These are phyloP conservation scores for Elephantulus edwardii DNA, from an alignment of 2,113 vertebrate genomes.

Conservation along the genomic window DNA sequence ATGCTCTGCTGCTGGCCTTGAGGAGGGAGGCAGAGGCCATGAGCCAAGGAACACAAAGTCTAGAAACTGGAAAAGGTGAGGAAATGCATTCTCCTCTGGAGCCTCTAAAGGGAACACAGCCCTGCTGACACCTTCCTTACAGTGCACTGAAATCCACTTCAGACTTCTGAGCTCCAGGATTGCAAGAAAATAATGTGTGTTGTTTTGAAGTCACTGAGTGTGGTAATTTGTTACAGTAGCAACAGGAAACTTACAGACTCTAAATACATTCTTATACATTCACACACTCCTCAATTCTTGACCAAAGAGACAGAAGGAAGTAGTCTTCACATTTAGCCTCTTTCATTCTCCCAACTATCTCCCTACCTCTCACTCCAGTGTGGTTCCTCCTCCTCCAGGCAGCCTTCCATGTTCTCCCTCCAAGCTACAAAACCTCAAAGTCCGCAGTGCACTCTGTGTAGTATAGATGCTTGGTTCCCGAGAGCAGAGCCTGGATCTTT, in stretches of 20 bases:
- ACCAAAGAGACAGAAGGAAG: neutral
- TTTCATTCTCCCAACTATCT: neutral
- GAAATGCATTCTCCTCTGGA: neutral
- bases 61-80: neutral
- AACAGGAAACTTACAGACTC: neutral
- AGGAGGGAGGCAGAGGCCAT: neutral
- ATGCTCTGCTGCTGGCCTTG: neutral
- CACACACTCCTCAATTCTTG: neutral
- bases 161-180: neutral
- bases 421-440: neutral
- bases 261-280: neutral
- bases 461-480: rapidly evolving
- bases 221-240: neutral
- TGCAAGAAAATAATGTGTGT: neutral
- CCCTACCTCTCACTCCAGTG: neutral
- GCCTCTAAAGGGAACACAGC: neutral
- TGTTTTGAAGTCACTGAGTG: neutral
- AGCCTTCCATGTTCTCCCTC: rapidly evolving
- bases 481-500: neutral
- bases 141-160: neutral
- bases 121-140: neutral
- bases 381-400: neutral
- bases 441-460: rapidly evolving
- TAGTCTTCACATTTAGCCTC: neutral
- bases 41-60: neutral